Conservation (phyloP, 2,113 vertebrate species). For the Petromus typicus region DNA sequence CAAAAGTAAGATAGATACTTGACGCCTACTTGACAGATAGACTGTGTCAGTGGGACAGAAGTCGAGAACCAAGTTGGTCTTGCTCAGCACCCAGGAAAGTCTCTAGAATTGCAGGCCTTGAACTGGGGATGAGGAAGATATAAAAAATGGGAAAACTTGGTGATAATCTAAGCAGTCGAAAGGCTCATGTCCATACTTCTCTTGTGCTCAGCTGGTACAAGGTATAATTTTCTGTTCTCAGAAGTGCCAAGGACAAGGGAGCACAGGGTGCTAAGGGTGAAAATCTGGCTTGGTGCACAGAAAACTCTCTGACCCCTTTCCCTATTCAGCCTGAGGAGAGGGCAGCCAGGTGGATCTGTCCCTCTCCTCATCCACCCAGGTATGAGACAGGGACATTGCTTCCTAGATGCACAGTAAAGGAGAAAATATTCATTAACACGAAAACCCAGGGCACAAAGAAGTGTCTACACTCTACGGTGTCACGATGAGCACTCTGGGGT, state of each 20-base stretch:
- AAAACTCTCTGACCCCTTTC: background rate
- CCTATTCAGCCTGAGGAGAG: background rate
- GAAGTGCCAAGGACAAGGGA: background rate
- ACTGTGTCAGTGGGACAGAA: background rate
- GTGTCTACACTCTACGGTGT: background rate
- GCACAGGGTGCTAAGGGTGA: background rate
- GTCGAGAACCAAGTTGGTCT: too few relatives aligned
- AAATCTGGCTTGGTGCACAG: background rate
- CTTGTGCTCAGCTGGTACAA: background rate
- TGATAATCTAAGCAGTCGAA: background rate
- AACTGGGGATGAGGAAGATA: background rate
- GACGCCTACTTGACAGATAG: background rate
- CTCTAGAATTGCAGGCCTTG: background rate
- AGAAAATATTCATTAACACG: background rate
- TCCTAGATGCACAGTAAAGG: background rate
- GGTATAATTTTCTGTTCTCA: background rate
- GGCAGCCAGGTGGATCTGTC: background rate
- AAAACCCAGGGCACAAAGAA: background rate
- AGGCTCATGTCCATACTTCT: background rate
- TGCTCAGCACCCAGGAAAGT: background rate
- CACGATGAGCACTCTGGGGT: accelerated
- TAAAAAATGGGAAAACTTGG: background rate
- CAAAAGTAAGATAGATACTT: background rate
- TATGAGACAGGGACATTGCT: background rate
- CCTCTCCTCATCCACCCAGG: too few relatives aligned